Conservation (phyloP, 2,888 invertebrate species). For the Nipponacmea schrenckii region DNA sequence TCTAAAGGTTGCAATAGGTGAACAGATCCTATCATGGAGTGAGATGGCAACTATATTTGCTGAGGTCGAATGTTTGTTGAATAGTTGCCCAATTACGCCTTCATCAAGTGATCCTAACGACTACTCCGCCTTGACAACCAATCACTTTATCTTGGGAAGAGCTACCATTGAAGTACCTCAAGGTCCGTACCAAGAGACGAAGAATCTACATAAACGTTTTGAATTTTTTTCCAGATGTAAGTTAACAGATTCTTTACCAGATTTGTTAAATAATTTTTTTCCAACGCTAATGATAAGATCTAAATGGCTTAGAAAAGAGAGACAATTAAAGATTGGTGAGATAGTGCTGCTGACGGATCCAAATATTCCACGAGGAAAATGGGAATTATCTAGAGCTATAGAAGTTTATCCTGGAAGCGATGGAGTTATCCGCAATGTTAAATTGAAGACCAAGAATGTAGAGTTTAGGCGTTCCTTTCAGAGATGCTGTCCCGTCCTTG, state of each 20-base stretch:
- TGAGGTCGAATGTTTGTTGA: no score
- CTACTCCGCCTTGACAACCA: no score
- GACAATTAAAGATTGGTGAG: slow-evolving; percentile 16
- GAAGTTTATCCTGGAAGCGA: slow-evolving; percentile 18
- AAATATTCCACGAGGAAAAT: neutral
- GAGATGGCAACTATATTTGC: no score
- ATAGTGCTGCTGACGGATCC: slow-evolving; percentile 8
- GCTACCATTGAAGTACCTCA: slow-evolving; percentile 16
- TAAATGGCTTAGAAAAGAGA: no score
- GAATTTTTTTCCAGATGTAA: slow-evolving; percentile 13
- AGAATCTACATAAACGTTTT: no score
- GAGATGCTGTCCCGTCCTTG: no score
- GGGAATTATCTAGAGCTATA: neutral
- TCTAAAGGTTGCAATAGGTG: no score
- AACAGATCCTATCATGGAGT: no score
- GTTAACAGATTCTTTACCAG: slow-evolving; percentile 12
- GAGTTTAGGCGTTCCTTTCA: neutral
- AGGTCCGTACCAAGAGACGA: slow-evolving; percentile 6
- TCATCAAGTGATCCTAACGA: no score
- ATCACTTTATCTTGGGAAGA: slow-evolving; percentile 17
- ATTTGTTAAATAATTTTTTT: slow-evolving; percentile 19
- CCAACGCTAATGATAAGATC: slow-evolving; percentile 9
- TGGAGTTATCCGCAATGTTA: slow-evolving; percentile 4
- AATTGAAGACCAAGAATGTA: slow-evolving; percentile 10
- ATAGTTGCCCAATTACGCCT: no score